Conservation (phyloP, 2,888 invertebrate genomes). For the Synergus laeviventris region DNA sequence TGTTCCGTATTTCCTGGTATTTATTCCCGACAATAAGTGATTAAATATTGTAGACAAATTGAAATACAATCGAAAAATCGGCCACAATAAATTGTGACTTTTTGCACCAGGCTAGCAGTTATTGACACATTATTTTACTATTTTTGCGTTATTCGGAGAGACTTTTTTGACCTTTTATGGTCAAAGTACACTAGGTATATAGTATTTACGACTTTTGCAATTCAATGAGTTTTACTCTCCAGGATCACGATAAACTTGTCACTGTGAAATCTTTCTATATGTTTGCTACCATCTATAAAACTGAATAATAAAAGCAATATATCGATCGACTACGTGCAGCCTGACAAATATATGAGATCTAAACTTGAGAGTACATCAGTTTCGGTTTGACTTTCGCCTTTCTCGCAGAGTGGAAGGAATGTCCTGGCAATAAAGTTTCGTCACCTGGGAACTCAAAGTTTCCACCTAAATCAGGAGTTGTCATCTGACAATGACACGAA, state of each 20-base stretch:
- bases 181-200: background rate
- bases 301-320: background rate
- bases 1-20: no score
- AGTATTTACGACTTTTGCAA: conserved; percentile 3
- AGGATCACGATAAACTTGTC: background rate
- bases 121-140: background rate
- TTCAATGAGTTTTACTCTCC: background rate
- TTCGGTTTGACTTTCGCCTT: background rate
- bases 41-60: no score
- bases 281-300: background rate
- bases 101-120: background rate
- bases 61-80: no score
- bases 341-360: background rate
- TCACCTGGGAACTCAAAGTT: background rate
- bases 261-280: background rate
- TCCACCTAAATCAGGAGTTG: background rate
- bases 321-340: background rate
- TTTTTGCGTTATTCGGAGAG: background rate
- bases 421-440: background rate
- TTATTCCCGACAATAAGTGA: no score
- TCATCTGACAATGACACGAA: background rate
- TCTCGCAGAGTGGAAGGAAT: background rate
- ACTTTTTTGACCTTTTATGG: background rate
- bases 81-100: no score
- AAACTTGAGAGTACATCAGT: background rate